phyloP scores from a whole-genome alignment of 2,797 vertebrate species.

The Enteromius thamalakanensis region DNA sequence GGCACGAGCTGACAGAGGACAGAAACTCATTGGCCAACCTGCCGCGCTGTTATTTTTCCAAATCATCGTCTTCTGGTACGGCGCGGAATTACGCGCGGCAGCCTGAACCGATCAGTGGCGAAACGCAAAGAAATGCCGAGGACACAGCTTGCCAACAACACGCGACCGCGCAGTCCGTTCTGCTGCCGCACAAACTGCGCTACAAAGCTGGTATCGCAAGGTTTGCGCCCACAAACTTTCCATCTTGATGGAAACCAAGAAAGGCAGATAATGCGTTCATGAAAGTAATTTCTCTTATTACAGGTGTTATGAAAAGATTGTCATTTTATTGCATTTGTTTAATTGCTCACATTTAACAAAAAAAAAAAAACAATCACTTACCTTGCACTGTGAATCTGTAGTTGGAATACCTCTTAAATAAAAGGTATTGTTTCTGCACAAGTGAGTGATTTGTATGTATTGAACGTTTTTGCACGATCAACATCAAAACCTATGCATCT shows the following conservation, averaged over 20 bases:
- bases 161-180: conserved; percentile 13
- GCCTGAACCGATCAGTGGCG: neutral
- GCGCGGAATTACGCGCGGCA: neutral
- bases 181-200: conserved; percentile 67
- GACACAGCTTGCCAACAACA: neutral
- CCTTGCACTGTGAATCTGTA: conserved; percentile 34
- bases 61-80: neutral
- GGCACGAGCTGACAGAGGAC: neutral
- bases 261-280: neutral
- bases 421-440: conserved; percentile 23
- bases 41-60: neutral
- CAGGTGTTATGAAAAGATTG: neutral
- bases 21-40: neutral
- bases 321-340: neutral
- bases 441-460: neutral
- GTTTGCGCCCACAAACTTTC: neutral
- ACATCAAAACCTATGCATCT: neutral
- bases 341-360: conserved; percentile 19
- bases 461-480: neutral
- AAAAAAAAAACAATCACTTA: neutral
- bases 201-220: conserved; percentile 56
- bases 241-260: neutral
- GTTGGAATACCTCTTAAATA: conserved; percentile 27
- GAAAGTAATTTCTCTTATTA: neutral
- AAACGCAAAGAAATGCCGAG: neutral